Evolutionary conservation across 2,888 invertebrate genomes (phyloP).

Genomic region (Eueremaeus valkanovi): DNA sequence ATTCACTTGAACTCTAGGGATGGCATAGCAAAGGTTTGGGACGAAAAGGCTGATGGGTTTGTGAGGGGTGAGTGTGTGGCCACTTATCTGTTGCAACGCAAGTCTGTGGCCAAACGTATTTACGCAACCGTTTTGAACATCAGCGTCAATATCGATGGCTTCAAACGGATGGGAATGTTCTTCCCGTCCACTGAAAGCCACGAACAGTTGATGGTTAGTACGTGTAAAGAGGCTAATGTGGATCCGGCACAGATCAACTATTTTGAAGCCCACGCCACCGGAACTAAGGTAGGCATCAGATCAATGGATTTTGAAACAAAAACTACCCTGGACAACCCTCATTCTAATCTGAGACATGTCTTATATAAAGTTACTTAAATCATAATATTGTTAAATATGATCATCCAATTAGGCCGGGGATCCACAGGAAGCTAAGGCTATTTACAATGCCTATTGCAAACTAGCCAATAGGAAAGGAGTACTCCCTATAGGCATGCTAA

Average conservation of each 20-base stretch:
- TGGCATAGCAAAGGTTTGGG: constrained; percentile 91
- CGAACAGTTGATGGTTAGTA: constrained; percentile 63
- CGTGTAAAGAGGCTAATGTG: constrained; percentile 75
- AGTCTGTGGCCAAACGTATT: constrained; percentile 67
- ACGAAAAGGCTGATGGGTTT: constrained; percentile 81
- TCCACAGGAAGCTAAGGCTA: constrained; percentile 57
- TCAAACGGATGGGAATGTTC: constrained; percentile 66
- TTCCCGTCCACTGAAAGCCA: constrained; percentile 62
- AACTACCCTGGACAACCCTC: too few relatives aligned
- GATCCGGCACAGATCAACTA: constrained; percentile 78
- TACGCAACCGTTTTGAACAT: constrained; percentile 83
- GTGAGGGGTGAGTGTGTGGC: constrained; percentile 75
- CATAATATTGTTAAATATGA: not conserved
- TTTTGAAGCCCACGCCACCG: constrained; percentile 96
- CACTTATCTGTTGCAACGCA: constrained; percentile 68
- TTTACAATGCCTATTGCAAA: constrained; percentile 51
- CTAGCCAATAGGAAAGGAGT: constrained; percentile 67
- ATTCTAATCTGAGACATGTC: too few relatives aligned
- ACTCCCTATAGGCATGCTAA: constrained; percentile 90
- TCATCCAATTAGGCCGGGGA: constrained; percentile 52
- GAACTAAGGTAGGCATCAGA: constrained; percentile 68
- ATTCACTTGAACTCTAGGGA: constrained; percentile 86
- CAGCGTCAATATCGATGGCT: constrained; percentile 87
- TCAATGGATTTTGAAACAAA: too few relatives aligned
- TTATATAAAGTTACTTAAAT: not conserved